These are phyloP conservation scores for Hyperoplus immaculatus DNA, from an alignment of 2,797 vertebrate species.

Conservation along the genomic window DNA sequence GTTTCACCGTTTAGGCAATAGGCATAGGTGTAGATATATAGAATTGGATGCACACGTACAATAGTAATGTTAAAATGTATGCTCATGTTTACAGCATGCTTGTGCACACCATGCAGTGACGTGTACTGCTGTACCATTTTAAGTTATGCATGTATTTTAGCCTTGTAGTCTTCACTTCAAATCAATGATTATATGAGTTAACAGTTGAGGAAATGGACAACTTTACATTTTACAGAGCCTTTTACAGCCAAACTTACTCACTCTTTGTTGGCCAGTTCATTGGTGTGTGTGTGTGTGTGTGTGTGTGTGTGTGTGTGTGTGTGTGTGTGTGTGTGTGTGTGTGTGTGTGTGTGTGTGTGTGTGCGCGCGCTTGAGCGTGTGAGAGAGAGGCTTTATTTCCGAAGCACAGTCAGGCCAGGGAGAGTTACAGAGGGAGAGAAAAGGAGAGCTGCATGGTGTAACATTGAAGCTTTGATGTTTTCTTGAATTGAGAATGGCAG, in stretches of 20 bases:
- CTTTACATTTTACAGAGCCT: not conserved
- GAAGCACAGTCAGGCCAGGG: not conserved
- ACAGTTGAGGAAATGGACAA: not conserved
- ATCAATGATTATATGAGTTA: not conserved
- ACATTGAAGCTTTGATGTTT: slow-evolving; percentile 43
- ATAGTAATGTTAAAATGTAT: not conserved
- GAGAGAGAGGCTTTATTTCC: slow-evolving; percentile 12
- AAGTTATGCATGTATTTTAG: no score
- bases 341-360: slow-evolving; percentile 3
- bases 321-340: slow-evolving; percentile 9
- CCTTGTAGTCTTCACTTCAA: no score
- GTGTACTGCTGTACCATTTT: no score
- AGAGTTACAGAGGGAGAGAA: slow-evolving; percentile 9
- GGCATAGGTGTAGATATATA: not conserved
- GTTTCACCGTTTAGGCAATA: not conserved
- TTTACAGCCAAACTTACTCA: not conserved
- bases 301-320: slow-evolving; percentile 9
- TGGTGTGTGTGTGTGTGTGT: not conserved
- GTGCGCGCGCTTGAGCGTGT: not conserved
- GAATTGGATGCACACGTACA: not conserved
- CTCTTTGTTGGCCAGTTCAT: not conserved
- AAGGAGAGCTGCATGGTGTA: slow-evolving; percentile 1
- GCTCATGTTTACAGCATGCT: not conserved
- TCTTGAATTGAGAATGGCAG: not conserved
- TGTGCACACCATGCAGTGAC: not conserved